A percentile compares a stretch with the other conserved stretches of the same genome.
phyloP scores from a whole-genome alignment of 2,888 invertebrate genomes.

The Eledone cirrhosa region DNA sequence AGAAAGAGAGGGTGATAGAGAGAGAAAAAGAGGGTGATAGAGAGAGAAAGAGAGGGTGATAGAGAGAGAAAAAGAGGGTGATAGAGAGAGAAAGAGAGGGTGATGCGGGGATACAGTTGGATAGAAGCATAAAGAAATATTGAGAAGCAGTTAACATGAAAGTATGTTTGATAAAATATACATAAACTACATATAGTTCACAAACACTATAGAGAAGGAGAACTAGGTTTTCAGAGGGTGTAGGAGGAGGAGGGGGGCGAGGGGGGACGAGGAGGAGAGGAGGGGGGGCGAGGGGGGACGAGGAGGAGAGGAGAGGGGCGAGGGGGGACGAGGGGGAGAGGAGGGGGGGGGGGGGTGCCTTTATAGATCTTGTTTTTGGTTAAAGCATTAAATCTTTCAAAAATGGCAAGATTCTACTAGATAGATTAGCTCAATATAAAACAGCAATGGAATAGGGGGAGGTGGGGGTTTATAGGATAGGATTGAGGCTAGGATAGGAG shows the following conservation, averaged over 20 bases:
- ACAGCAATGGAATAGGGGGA: background rate
- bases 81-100: constrained; percentile 17
- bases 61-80: constrained; percentile 26
- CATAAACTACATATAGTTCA: too few relatives aligned
- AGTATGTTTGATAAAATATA: too few relatives aligned
- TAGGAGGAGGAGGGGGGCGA: constrained; percentile 24
- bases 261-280: background rate
- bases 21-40: background rate
- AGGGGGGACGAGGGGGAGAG: background rate
- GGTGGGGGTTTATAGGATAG: background rate
- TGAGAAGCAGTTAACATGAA: background rate
- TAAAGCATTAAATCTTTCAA: too few relatives aligned
- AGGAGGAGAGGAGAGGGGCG: background rate
- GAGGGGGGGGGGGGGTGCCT: too few relatives aligned
- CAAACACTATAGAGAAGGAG: background rate
- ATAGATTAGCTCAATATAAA: too few relatives aligned
- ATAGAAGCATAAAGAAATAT: constrained; percentile 22
- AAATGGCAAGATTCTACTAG: too few relatives aligned
- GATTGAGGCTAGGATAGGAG: background rate
- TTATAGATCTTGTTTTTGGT: too few relatives aligned
- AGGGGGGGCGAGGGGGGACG: constrained; percentile 27
- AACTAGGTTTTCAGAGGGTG: background rate
- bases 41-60: constrained; percentile 8
- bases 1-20: constrained; percentile 10
- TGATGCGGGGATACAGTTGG: constrained; percentile 26